A percentile compares a stretch with the other conserved stretches of the same genome.
Evolutionary conservation across 2,113 vertebrate species (phyloP).

Genomic region (Chaetorhynchus papuensis): DNA sequence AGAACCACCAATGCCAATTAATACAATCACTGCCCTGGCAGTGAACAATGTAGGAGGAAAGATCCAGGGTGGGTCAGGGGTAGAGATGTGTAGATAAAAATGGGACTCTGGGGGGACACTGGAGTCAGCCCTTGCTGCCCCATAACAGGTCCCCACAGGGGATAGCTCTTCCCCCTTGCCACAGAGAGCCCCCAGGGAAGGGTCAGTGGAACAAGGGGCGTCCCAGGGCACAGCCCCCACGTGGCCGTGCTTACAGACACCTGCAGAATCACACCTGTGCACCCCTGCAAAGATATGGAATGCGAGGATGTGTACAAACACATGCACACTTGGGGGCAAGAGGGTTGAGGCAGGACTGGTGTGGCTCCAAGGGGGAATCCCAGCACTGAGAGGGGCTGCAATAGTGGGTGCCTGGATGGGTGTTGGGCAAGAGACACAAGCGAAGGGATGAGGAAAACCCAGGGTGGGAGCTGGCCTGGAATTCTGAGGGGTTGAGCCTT

Average conservation of each 20-base stretch:
- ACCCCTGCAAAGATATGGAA: background rate
- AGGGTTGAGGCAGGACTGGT: too few relatives aligned
- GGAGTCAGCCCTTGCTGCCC: background rate
- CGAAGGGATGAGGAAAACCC: background rate
- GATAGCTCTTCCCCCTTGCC: background rate
- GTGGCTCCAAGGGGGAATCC: background rate
- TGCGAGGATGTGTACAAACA: background rate
- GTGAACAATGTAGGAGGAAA: background rate
- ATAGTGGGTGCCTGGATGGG: background rate
- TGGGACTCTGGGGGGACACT: rapidly evolving
- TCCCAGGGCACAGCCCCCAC: rapidly evolving
- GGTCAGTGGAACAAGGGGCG: rapidly evolving
- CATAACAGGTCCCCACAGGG: background rate
- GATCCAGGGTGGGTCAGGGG: background rate
- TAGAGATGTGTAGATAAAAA: background rate
- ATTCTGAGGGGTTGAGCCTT: background rate
- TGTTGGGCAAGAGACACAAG: slow-evolving; percentile 55
- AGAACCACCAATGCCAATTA: background rate
- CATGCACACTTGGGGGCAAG: rapidly evolving
- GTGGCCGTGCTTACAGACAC: rapidly evolving
- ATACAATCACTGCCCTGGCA: background rate
- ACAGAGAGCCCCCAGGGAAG: background rate
- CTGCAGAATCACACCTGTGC: background rate
- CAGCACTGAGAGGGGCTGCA: background rate
- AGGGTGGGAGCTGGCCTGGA: background rate